phyloP scores from a whole-genome alignment of 2,113 vertebrate species.

The Sclerurus mexicanus region DNA sequence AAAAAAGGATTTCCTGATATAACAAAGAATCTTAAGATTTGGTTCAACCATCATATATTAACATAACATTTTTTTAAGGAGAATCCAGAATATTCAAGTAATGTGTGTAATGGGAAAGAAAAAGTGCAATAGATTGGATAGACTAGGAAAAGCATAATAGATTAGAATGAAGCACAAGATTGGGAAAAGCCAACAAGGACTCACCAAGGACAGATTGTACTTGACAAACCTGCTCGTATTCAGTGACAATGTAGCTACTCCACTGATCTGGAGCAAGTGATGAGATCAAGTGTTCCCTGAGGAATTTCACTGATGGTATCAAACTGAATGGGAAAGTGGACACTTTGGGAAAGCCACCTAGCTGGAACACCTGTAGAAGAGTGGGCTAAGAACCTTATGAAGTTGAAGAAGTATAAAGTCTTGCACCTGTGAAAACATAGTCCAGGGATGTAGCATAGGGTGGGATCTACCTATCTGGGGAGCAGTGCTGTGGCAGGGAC shows the following conservation, averaged over 20 bases:
- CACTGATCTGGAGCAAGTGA: too few species aligned
- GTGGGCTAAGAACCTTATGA: background rate
- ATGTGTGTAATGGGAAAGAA: background rate
- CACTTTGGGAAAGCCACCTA: background rate
- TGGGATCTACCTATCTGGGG: background rate
- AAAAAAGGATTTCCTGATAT: background rate
- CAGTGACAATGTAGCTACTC: background rate
- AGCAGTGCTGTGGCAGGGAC: background rate
- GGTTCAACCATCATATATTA: background rate
- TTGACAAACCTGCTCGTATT: background rate
- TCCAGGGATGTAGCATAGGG: background rate
- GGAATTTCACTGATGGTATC: background rate
- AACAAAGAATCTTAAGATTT: background rate
- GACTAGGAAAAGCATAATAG: background rate
- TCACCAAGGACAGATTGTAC: background rate
- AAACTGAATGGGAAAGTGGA: background rate
- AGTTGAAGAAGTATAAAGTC: background rate
- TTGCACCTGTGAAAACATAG: background rate
- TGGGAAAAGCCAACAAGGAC: background rate
- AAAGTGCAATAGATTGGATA: background rate
- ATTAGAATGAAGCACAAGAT: background rate
- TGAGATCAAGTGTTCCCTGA: background rate
- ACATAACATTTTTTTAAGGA: background rate
- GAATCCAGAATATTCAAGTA: background rate
- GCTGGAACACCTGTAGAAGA: background rate